Conservation (phyloP, 2,797 vertebrate genomes). For the Esox lucius region DNA sequence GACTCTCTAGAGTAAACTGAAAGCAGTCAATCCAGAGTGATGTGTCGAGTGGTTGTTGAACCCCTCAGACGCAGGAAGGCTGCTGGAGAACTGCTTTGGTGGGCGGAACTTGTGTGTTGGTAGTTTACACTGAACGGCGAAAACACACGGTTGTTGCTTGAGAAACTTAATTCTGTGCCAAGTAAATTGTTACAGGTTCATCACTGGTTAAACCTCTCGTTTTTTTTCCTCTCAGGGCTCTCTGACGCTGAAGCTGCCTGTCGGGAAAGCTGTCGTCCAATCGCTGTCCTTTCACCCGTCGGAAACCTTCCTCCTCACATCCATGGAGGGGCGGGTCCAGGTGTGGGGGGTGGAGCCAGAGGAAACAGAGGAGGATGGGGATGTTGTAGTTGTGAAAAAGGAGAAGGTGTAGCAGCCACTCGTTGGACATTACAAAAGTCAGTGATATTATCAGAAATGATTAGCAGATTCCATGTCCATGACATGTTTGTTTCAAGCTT, state of each 20-base stretch:
- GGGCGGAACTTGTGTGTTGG: too few relatives aligned
- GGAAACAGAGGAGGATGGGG: constrained; percentile 47
- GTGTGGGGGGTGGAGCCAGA: constrained; percentile 82
- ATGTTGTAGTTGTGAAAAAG: constrained; percentile 1
- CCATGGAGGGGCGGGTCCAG: constrained; percentile 81
- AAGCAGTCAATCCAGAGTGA: too few relatives aligned
- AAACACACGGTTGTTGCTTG: too few relatives aligned
- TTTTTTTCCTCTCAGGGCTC: constrained; percentile 73
- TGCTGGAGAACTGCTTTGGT: too few relatives aligned
- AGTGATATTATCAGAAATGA: not conserved
- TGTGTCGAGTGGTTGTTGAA: too few relatives aligned
- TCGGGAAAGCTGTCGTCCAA: constrained; percentile 85
- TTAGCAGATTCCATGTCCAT: not conserved
- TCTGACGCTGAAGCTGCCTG: constrained; percentile 75
- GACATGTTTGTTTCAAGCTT: not conserved
- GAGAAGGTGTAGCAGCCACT: not conserved
- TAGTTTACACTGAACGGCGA: too few relatives aligned
- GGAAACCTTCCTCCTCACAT: constrained; percentile 79
- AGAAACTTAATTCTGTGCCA: not conserved
- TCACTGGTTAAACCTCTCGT: too few relatives aligned
- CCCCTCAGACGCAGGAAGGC: too few relatives aligned
- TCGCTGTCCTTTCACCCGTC: constrained; percentile 87
- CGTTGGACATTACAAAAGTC: not conserved
- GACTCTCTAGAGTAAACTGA: too few relatives aligned
- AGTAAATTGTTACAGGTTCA: not conserved